Percentiles rank a stretch among this genome's conserved stretches.
These are phyloP conservation scores for Lepidothrix coronata DNA, from an alignment of 2,113 vertebrate species.

Conservation along the genomic window DNA sequence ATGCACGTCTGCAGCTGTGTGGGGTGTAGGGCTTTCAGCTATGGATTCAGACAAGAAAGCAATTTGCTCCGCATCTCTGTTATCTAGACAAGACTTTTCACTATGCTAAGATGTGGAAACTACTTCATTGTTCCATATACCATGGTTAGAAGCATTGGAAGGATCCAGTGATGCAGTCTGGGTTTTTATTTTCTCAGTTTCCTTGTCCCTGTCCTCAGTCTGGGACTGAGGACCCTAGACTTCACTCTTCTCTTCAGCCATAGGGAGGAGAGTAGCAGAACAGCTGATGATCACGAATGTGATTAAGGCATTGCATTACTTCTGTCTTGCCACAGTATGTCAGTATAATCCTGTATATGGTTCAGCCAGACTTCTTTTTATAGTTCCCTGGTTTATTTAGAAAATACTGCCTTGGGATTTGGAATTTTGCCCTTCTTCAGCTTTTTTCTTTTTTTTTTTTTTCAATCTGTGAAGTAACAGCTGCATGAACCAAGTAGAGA, in stretches of 20 bases:
- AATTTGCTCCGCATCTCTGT: neutral
- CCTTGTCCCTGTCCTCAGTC: neutral
- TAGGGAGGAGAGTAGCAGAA: neutral
- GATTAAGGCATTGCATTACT: constrained; percentile 4
- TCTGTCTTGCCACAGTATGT: constrained; percentile 32
- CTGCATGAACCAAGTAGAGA: neutral
- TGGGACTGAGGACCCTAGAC: neutral
- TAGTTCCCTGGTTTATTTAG: neutral
- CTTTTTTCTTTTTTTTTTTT: neutral
- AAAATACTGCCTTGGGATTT: neutral
- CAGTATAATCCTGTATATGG: constrained; percentile 2
- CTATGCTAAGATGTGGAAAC: neutral
- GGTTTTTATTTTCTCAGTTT: neutral
- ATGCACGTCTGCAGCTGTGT: neutral
- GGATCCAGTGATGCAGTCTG: neutral
- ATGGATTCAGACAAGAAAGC: neutral
- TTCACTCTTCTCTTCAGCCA: neutral
- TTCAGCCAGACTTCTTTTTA: neutral
- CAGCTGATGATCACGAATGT: neutral
- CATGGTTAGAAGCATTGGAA: neutral
- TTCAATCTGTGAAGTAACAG: neutral
- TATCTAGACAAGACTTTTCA: neutral
- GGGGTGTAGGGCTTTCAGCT: neutral
- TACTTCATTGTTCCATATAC: neutral
- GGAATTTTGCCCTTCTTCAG: neutral